These are phyloP conservation scores for Allophyes oxyacanthae DNA, from an alignment of 2,888 invertebrate species.

Conservation along the genomic window DNA sequence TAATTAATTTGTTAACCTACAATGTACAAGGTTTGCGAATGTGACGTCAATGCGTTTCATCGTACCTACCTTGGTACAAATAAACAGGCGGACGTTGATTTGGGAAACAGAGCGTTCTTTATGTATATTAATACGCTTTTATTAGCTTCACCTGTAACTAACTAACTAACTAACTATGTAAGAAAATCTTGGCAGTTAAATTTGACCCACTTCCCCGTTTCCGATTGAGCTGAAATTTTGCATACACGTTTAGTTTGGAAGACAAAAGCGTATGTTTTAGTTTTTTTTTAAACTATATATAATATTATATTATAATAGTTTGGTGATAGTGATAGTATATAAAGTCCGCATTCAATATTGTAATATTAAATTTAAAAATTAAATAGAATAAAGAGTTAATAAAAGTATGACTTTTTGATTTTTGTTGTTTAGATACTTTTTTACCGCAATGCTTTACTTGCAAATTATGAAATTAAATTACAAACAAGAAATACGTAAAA, in stretches of 20 bases:
- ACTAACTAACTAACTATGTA: no score
- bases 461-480: constrained; percentile 51
- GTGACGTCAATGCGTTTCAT: constrained; percentile 11
- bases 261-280: no score
- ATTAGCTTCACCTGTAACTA: no score
- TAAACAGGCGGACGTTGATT: not conserved
- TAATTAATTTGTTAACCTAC: not conserved
- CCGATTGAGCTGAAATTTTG: no score
- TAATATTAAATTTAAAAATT: constrained; percentile 89
- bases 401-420: constrained; percentile 74
- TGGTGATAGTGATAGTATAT: constrained; percentile 89
- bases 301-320: no score
- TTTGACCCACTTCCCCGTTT: no score
- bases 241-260: no score
- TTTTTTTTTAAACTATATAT: no score
- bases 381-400: constrained; percentile 89
- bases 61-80: not conserved
- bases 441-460: constrained; percentile 27
- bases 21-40: constrained; percentile 13
- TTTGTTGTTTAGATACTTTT: constrained; percentile 45
- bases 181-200: no score
- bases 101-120: no score
- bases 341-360: constrained; percentile 89
- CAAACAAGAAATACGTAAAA: constrained; percentile 50
- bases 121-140: no score